Evolutionary conservation across 2,888 invertebrate species (phyloP).

Genomic region (Lithophane ornitopus): DNA sequence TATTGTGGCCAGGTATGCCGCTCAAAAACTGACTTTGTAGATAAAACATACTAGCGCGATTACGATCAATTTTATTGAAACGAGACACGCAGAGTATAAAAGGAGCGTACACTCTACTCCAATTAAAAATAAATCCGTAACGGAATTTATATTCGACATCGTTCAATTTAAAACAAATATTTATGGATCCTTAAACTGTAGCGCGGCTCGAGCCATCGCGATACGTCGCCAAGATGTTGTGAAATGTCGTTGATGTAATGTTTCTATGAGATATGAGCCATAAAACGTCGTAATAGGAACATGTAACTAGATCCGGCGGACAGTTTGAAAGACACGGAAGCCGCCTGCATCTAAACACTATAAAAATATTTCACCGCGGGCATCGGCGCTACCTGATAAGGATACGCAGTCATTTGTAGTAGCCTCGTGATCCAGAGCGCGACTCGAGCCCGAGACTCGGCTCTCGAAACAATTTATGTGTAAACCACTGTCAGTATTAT

Average conservation of each 20-base stretch:
- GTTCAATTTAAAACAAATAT: constrained; percentile 75
- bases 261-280: constrained; percentile 69
- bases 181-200: constrained; percentile 70
- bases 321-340: constrained; percentile 81
- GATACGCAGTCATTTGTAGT: constrained; percentile 87
- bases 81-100: constrained; percentile 75
- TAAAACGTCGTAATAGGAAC: constrained; percentile 79
- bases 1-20: constrained; percentile 84
- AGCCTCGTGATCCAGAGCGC: constrained; percentile 79
- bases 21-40: constrained; percentile 82
- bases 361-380: constrained; percentile 88
- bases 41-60: constrained; percentile 82
- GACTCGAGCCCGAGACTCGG: constrained; percentile 64
- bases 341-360: constrained; percentile 82
- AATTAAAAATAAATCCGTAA: constrained; percentile 81
- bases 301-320: constrained; percentile 81
- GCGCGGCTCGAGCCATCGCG: constrained; percentile 44
- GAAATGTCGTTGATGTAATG: constrained; percentile 76
- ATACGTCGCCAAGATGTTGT: constrained; percentile 67
- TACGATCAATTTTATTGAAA: constrained; percentile 83
- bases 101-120: constrained; percentile 74
- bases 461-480: constrained; percentile 81
- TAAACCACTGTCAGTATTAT: constrained; percentile 78
- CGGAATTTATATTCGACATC: constrained; percentile 77
- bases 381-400: constrained; percentile 88